These are phyloP conservation scores for Fulica atra DNA, from an alignment of 2,113 vertebrate species.

Conservation along the genomic window DNA sequence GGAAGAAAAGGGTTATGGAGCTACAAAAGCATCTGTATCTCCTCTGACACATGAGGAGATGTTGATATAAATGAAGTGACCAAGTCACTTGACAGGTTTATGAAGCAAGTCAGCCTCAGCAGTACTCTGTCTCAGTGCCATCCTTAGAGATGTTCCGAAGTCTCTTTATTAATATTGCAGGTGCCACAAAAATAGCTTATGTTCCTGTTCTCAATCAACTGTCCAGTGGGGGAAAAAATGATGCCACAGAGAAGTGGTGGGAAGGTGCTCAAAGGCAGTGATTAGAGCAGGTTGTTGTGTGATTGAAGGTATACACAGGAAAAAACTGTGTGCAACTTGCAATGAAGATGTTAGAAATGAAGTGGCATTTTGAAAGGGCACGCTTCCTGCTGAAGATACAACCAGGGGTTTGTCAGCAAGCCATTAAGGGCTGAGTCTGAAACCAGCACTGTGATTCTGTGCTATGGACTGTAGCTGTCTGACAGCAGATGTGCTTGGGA, in stretches of 20 bases:
- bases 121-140: not conserved
- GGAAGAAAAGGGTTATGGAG: not conserved
- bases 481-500: not conserved
- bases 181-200: not conserved
- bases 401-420: not conserved
- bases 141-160: not conserved
- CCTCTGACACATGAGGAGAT: not conserved
- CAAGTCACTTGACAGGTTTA: not conserved
- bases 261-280: not conserved
- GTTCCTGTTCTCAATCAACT: not conserved
- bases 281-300: not conserved
- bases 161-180: not conserved
- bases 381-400: not conserved
- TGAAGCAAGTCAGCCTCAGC: not conserved
- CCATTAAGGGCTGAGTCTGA: not conserved
- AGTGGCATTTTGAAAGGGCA: not conserved
- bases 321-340: not conserved
- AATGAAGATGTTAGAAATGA: not conserved
- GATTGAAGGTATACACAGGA: not conserved
- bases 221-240: not conserved
- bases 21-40: not conserved
- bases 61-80: not conserved
- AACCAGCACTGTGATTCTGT: not conserved
- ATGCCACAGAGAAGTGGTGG: not conserved
- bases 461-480: not conserved